Conservation (phyloP, 2,888 invertebrate species). For the Ornithoptera alexandrae region DNA sequence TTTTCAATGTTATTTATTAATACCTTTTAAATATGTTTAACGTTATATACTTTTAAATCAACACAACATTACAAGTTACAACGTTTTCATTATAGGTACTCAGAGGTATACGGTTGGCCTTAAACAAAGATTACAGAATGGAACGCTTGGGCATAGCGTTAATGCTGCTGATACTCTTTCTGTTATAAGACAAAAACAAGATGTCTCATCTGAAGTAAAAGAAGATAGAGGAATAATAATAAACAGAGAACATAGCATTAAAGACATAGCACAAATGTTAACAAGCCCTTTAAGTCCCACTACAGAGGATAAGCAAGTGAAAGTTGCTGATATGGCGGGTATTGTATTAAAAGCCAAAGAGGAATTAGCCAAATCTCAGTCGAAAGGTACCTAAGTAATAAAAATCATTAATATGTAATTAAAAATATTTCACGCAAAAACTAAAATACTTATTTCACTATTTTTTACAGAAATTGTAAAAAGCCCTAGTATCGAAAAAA, state of each 20-base stretch:
- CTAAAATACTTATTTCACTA: background rate
- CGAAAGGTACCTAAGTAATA: conserved; percentile 69
- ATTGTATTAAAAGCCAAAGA: conserved; percentile 96
- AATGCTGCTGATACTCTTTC: conserved; percentile 65
- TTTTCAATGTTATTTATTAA: background rate
- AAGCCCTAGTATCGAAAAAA: conserved; percentile 84
- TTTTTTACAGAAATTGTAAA: conserved; percentile 82
- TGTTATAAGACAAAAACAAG: conserved; percentile 77
- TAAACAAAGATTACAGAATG: conserved; percentile 81
- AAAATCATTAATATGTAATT: background rate
- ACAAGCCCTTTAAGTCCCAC: conserved; percentile 82
- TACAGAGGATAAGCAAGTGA: conserved; percentile 81
- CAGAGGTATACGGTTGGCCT: conserved; percentile 79
- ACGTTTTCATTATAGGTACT: conserved; percentile 62
- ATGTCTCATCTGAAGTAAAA: conserved; percentile 79
- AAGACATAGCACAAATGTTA: conserved; percentile 92
- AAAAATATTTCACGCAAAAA: background rate
- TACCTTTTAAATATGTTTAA: background rate
- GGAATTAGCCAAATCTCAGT: conserved; percentile 92
- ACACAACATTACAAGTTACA: background rate
- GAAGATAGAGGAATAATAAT: conserved; percentile 83
- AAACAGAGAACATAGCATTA: conserved; percentile 91
- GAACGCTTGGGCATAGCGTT: conserved; percentile 77
- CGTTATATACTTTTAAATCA: background rate
- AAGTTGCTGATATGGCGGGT: conserved; percentile 92